Base-by-base conservation (phyloP, 2,888 invertebrate species). In the Macroteleia sp. region DNA sequence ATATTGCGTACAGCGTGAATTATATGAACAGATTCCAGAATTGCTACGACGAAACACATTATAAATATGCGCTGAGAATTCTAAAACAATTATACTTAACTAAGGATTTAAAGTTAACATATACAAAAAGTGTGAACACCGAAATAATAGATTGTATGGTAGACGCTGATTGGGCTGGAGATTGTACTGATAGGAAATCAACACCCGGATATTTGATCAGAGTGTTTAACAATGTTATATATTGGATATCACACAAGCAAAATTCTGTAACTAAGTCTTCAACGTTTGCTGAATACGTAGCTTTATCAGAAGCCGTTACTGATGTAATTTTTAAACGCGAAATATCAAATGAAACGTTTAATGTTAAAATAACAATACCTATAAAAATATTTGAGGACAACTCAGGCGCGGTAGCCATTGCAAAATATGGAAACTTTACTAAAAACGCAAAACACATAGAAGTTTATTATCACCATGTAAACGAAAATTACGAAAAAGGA, bases 361-460 rank as follows among this genome's bases (percentile, higher is more conserved):
- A 39, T 6, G 14, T 39, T 4, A 16, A 12, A 4, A 14, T 39
- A 8, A 16, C 9, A 4, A 16, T 4, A 39, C 39, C 39, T 2
- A 8, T 39, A 14, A 39, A 14, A 6, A 14, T 39, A 14, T 39
- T 14, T 16, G 39, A 39, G 9, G 16, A 39, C 16, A 39, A 39
- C 14, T 39, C 39, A 6, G 39, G 39, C 4, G 16, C 39, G 14
- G 3, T 39, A 16, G 48, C 3, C 8, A 61, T 79, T 34, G 76
- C 67, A 0, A 78, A 78, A 28, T 76, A 41, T 39, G 76, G 77
- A 30, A 81, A 78, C 17, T 77, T 73, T 44, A 67, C 73, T 0
- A 73, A 77, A 20, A 77, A 69, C 28, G 73, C 67, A 0, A 80
- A 77, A 12, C 41, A 76, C 17, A 77, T 77, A 4, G 75, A 77